Evolutionary conservation across 2,888 invertebrate species (phyloP).

Genomic region (Vandiemenella viatica): DNA sequence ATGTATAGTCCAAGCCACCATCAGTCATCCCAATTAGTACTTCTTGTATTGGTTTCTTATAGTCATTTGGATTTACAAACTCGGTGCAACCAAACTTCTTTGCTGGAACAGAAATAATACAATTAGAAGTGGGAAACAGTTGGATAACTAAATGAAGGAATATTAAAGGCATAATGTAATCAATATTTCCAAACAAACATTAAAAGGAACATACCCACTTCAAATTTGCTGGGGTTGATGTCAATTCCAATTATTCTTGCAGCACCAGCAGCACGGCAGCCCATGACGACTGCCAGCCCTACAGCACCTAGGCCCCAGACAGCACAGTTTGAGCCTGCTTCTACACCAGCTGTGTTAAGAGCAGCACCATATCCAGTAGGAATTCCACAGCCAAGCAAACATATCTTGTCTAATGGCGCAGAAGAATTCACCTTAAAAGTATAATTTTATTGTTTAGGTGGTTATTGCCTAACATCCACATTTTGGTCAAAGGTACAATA

Average conservation of each 20-base stretch:
- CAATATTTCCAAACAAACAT: not conserved
- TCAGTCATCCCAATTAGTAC: conserved; percentile 79
- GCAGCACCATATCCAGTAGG: conserved; percentile 93
- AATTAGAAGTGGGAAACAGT: too few species aligned
- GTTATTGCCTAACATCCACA: too few species aligned
- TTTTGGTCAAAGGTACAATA: too few species aligned
- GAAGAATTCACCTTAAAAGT: conserved; percentile 17
- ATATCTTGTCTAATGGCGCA: conserved; percentile 78
- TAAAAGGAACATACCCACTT: conserved; percentile 36
- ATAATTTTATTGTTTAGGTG: too few species aligned
- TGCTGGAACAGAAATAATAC: conserved; percentile 39
- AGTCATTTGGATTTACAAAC: conserved; percentile 83
- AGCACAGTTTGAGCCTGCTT: conserved; percentile 69
- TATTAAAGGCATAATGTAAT: too few species aligned
- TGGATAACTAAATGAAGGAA: too few species aligned
- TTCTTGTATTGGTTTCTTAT: conserved; percentile 53
- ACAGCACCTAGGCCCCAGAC: conserved; percentile 91
- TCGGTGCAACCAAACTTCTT: conserved; percentile 87
- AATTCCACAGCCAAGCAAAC: conserved; percentile 83
- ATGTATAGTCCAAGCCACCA: conserved; percentile 94
- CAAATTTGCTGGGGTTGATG: conserved; percentile 68
- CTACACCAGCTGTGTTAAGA: conserved; percentile 83
- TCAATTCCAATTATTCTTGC: conserved; percentile 78
- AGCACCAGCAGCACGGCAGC: conserved; percentile 75
- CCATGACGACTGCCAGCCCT: conserved; percentile 76